Conservation (phyloP, 2,797 vertebrate genomes). For the Orientallactaga sibirica region DNA sequence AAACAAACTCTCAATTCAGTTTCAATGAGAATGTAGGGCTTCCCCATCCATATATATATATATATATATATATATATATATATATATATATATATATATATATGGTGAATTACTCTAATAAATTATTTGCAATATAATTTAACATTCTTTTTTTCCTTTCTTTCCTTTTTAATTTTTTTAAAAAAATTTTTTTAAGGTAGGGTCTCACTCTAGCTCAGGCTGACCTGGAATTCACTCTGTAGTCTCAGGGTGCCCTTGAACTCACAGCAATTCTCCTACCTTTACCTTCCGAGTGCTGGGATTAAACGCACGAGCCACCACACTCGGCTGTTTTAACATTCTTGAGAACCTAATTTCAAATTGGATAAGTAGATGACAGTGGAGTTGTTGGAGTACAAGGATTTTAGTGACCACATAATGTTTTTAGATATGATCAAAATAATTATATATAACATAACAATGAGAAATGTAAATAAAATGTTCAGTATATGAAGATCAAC, state of each 20-base stretch:
- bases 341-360: not conserved
- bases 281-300: too few species aligned
- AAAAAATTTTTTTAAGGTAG: too few species aligned
- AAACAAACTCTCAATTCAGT: not conserved
- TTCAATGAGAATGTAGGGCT: slow-evolving; percentile 36
- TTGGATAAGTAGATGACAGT: not conserved
- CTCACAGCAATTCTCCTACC: too few species aligned
- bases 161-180: too few species aligned
- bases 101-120: slow-evolving; percentile 11
- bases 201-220: too few species aligned
- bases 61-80: too few species aligned
- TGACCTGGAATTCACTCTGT: too few species aligned
- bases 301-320: too few species aligned
- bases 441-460: not conserved
- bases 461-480: not conserved
- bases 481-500: slow-evolving; percentile 31
- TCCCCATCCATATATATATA: not conserved
- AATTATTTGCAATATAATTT: slow-evolving; percentile 21
- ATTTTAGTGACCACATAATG: slow-evolving; percentile 6
- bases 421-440: slow-evolving; percentile 15
- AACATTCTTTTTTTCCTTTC: not conserved
- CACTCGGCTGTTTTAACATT: not conserved
- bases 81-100: too few species aligned
- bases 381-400: not conserved
- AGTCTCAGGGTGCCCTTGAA: too few species aligned